Percentiles rank a stretch among this genome's conserved stretches.
Conservation (phyloP, 1,140 invertebrate species). For the Drosophila asahinai region DNA sequence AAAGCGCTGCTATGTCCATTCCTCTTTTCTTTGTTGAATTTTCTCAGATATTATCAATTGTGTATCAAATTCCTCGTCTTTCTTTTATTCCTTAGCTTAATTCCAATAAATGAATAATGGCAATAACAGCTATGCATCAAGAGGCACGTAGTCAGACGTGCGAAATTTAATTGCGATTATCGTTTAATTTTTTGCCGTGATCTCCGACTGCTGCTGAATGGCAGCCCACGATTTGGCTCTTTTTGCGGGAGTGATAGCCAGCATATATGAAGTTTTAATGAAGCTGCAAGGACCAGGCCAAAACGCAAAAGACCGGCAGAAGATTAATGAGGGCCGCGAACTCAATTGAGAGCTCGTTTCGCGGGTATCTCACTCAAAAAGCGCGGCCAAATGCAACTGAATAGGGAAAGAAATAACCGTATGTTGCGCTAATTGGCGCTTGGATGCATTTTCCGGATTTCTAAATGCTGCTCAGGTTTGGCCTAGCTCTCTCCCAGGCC, state of each 20-base stretch:
- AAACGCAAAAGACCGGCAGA: slow-evolving; percentile 3
- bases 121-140: slow-evolving; percentile 7
- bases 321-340: slow-evolving; percentile 36
- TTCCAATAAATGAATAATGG: slow-evolving; percentile 25
- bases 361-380: too few species aligned
- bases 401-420: background rate
- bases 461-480: slow-evolving; percentile 9
- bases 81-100: background rate
- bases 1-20: background rate
- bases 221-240: too few species aligned
- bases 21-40: background rate
- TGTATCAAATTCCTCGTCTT: too few species aligned
- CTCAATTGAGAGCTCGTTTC: slow-evolving; percentile 21
- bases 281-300: slow-evolving; percentile 8
- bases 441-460: slow-evolving; percentile 25
- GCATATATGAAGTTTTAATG: slow-evolving; percentile 31
- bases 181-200: slow-evolving; percentile 11
- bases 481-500: background rate
- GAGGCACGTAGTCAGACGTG: slow-evolving; percentile 16
- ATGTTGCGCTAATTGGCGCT: slow-evolving; percentile 36
- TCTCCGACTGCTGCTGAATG: background rate
- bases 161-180: slow-evolving; percentile 46
- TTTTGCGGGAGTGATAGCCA: background rate
- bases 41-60: too few species aligned
- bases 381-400: background rate